These are phyloP conservation scores for Sebastes alutus DNA, from an alignment of 2,797 vertebrate genomes.

Conservation along the genomic window DNA sequence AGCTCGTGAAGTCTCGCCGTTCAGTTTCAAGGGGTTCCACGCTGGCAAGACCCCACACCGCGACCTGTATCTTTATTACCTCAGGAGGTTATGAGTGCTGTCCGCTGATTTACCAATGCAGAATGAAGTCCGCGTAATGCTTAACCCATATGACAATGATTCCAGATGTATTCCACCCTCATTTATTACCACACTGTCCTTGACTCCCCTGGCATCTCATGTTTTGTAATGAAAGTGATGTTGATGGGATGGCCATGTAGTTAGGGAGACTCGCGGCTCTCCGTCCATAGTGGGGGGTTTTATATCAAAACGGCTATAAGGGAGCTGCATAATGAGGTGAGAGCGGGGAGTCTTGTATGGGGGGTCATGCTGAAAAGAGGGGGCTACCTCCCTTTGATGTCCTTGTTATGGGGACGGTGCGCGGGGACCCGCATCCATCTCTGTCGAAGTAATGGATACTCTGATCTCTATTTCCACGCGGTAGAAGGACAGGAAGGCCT, in stretches of 20 bases:
- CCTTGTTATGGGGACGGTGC: constrained; percentile 86
- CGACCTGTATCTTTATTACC: constrained; percentile 86
- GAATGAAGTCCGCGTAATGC: constrained; percentile 86
- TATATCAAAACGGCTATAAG: constrained; percentile 89
- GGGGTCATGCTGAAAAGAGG: constrained; percentile 86
- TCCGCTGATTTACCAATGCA: constrained; percentile 88
- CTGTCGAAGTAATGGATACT: constrained; percentile 89
- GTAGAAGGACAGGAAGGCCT: constrained; percentile 89
- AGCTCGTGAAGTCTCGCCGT: constrained; percentile 50
- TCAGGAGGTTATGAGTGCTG: constrained; percentile 82
- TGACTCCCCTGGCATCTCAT: constrained; percentile 88
- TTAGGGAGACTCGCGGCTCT: constrained; percentile 82
- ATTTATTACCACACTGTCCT: constrained; percentile 89
- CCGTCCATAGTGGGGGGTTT: constrained; percentile 83
- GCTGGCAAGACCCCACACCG: constrained; percentile 68
- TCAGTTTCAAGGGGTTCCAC: constrained; percentile 55
- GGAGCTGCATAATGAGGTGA: constrained; percentile 89
- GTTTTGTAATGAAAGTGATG: constrained; percentile 91
- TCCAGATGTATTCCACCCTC: constrained; percentile 89
- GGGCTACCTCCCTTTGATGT: constrained; percentile 87
- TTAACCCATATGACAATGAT: constrained; percentile 88
- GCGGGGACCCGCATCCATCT: constrained; percentile 86
- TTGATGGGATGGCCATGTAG: constrained; percentile 89
- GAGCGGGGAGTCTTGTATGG: constrained; percentile 83
- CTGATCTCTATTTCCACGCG: constrained; percentile 88